These are phyloP conservation scores for Drosophila watanabei DNA, from an alignment of 1,140 invertebrate species.

Conservation along the genomic window DNA sequence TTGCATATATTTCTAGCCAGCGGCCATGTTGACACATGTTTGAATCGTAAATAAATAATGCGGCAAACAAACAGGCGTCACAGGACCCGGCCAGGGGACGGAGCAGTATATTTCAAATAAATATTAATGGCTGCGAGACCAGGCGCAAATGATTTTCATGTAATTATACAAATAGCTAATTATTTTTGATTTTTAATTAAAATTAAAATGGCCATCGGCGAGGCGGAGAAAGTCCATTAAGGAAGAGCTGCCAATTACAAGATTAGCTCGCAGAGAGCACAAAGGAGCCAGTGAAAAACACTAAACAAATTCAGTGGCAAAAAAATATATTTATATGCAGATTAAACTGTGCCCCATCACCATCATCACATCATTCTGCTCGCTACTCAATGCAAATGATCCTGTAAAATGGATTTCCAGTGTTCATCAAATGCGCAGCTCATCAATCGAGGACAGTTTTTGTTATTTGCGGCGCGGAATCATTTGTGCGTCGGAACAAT, in stretches of 20 bases:
- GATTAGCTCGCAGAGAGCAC: conserved; percentile 50
- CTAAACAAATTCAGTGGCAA: conserved; percentile 20
- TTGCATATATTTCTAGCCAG: conserved; percentile 68
- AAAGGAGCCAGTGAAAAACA: conserved; percentile 21
- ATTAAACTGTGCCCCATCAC: conserved; percentile 35
- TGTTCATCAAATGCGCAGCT: conserved; percentile 63
- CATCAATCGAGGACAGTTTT: conserved; percentile 61
- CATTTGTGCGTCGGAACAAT: conserved; percentile 60
- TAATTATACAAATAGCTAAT: conserved; percentile 78
- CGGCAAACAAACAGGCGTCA: conserved; percentile 47
- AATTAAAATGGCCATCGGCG: conserved; percentile 54
- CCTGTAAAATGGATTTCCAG: conserved; percentile 57
- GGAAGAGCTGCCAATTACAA: conserved; percentile 53
- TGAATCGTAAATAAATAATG: conserved; percentile 84
- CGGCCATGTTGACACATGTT: conserved; percentile 81
- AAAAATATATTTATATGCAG: conserved; percentile 73
- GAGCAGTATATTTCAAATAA: conserved; percentile 62
- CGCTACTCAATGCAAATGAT: conserved; percentile 50
- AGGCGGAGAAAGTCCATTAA: conserved; percentile 43
- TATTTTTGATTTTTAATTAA: conserved; percentile 76
- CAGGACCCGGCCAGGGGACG: background rate
- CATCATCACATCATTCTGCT: background rate
- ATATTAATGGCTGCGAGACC: conserved; percentile 71
- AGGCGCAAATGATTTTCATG: conserved; percentile 76
- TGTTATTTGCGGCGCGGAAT: conserved; percentile 53